Percentiles rank a stretch among this genome's conserved stretches.
These are phyloP conservation scores for Amphimedon queenslandica DNA, from an alignment of 37 sponge, comb jelly and placozoan species.

Conservation along the genomic window DNA sequence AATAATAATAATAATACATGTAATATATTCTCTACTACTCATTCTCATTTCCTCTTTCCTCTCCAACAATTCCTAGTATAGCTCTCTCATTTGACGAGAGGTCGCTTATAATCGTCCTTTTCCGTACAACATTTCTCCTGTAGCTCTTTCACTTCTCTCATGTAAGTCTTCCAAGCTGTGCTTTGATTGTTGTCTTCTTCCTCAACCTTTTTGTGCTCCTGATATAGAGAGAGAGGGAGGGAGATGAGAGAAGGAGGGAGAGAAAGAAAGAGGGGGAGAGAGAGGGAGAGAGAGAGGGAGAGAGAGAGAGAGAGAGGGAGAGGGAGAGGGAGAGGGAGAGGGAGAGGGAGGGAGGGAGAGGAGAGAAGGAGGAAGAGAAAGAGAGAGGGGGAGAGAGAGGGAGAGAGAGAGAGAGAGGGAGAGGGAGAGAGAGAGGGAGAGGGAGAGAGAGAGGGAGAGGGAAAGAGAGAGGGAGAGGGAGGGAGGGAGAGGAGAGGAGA, in stretches of 20 bases:
- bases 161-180: conserved; percentile 89
- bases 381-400: background rate
- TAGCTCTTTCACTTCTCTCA: conserved; percentile 85
- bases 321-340: conserved; percentile 17
- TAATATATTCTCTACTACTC: no score
- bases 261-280: no score
- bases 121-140: conserved; percentile 74
- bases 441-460: conserved; percentile 10
- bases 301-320: background rate
- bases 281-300: background rate
- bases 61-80: no score
- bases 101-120: conserved; percentile 61
- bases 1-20: no score
- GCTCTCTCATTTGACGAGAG: conserved; percentile 88
- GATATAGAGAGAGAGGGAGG: no score
- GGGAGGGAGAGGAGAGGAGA: conserved; percentile 8
- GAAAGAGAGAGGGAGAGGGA: conserved; percentile 11
- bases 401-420: background rate
- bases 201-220: conserved; percentile 49
- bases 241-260: no score
- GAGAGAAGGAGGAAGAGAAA: no score
- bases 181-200: conserved; percentile 44
- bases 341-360: conserved; percentile 9
- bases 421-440: background rate
- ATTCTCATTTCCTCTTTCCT: no score